Base-by-base conservation (phyloP, 2,888 invertebrate genomes). In the Melinaea marsaeus region DNA sequence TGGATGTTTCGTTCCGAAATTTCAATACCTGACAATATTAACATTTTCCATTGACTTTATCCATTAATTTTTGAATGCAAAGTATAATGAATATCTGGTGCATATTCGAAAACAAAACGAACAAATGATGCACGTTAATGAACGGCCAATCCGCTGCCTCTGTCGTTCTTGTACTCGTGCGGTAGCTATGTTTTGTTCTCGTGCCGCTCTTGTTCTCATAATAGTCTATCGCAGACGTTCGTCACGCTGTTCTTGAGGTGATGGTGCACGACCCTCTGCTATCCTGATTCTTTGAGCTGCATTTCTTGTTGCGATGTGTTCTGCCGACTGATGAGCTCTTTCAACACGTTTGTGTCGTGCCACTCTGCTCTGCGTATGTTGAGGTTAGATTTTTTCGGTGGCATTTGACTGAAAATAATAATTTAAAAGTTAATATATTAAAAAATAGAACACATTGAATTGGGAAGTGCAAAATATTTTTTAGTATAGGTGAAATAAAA, bases 331-430 rank as follows among this genome's bases (percentile, higher is more conserved):
- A 2, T 68, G 71, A 69, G 74, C 71, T 74, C 73, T 69, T 69
- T 69, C 58, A 68, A 67, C 66, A 72, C 72, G 72, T 70, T 71
- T 69, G 71, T 69, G 71, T 73, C 69, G 71, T 70, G 70, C 32
- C 67, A n/a, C 60, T 73, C 37, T 71, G 71, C 57, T 72, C 55
- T 66, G 66, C 69, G 66, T 72, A 22, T 72, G 69, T 72, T 70
- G 70, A 74, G 72, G 68, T 73, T 71, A 72, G 72, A 72, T 71
- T 72, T 74, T 72, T 72, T 74, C 69, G 58, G 72, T 69, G 72
- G 69, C 71, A 72, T 73, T 71, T 57, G 46, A 66, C 71, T 71
- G 67, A 71, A 68, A 67, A 70, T 61, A 22, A 22, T 22, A 22
- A 22, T 22, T 22, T 22, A 22, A 22, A 22, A 22, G 22, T 22